These are phyloP conservation scores for Callosobruchus maculatus DNA, from an alignment of 2,888 invertebrate species.

Conservation along the genomic window DNA sequence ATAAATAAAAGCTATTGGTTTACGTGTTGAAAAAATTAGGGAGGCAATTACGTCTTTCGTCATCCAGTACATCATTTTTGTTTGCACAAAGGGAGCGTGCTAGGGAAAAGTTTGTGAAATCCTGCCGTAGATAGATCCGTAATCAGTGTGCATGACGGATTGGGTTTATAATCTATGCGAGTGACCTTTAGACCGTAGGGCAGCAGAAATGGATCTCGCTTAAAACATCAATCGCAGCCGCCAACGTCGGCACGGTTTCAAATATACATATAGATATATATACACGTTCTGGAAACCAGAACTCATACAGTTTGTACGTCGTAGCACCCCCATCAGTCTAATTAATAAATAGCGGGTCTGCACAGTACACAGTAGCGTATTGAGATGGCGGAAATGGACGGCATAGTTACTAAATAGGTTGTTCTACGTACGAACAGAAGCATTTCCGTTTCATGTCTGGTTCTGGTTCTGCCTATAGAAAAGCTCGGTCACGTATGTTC, in stretches of 20 bases:
- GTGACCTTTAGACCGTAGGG: conserved; percentile 11
- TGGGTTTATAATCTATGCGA: conserved; percentile 20
- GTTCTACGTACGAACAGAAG: too few relatives aligned
- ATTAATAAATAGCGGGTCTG: conserved; percentile 47
- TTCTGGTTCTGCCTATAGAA: too few relatives aligned
- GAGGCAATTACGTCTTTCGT: too few relatives aligned
- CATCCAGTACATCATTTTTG: too few relatives aligned
- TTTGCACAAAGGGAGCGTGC: too few relatives aligned
- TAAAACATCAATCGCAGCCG: conserved; percentile 20
- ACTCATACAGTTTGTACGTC: conserved; percentile 40
- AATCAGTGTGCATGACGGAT: neutral
- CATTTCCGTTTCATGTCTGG: too few relatives aligned
- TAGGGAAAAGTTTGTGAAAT: too few relatives aligned
- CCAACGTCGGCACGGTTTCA: neutral
- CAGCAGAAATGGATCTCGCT: conserved; percentile 25
- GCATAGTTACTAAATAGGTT: too few relatives aligned
- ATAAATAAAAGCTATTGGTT: too few relatives aligned
- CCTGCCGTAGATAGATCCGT: neutral
- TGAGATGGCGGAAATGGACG: neutral
- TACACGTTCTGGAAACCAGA: conserved; percentile 30
- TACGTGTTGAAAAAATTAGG: too few relatives aligned
- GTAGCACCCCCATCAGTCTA: conserved; percentile 38
- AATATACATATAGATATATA: conserved; percentile 37
- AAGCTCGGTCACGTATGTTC: too few relatives aligned
- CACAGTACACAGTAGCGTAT: neutral